Conservation (phyloP, 2,888 invertebrate species). For the Sminthurides aquaticus region DNA sequence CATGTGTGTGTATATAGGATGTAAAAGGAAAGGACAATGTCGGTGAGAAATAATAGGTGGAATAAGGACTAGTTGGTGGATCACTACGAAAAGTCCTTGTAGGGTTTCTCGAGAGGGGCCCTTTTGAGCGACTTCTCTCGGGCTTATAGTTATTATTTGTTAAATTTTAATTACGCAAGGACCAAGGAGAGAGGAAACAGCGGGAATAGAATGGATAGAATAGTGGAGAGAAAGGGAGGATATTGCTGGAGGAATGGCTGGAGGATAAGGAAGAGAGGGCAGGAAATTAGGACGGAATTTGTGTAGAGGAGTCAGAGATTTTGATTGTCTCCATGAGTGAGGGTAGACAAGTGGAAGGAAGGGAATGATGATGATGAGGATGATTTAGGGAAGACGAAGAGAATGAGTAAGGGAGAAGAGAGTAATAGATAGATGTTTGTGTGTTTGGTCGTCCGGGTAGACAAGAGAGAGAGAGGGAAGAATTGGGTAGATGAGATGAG, state of each 20-base stretch:
- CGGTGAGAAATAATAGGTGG: too few species aligned
- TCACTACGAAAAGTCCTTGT: too few species aligned
- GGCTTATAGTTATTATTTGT: neutral
- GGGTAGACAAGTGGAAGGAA: neutral
- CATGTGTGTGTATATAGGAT: too few species aligned
- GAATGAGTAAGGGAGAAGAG: too few species aligned
- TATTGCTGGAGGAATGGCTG: neutral
- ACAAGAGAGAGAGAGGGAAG: too few species aligned
- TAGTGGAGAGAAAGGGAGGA: neutral
- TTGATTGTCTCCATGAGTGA: neutral
- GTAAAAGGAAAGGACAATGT: too few species aligned
- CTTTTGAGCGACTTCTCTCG: too few species aligned
- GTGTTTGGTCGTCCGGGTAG: too few species aligned
- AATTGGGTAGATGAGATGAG: conserved; percentile 17
- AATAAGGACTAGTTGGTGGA: too few species aligned
- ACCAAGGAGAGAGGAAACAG: neutral
- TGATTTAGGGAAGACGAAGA: neutral
- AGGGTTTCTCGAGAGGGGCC: too few species aligned
- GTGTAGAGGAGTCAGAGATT: neutral
- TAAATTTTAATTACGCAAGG: conserved; percentile 1
- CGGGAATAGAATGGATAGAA: neutral
- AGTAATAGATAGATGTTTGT: too few species aligned
- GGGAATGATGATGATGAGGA: neutral
- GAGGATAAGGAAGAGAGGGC: neutral
- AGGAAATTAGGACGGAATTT: neutral